Evolutionary conservation across 2,797 vertebrate species (phyloP).

Genomic region (Petrocephalus sullivani): DNA sequence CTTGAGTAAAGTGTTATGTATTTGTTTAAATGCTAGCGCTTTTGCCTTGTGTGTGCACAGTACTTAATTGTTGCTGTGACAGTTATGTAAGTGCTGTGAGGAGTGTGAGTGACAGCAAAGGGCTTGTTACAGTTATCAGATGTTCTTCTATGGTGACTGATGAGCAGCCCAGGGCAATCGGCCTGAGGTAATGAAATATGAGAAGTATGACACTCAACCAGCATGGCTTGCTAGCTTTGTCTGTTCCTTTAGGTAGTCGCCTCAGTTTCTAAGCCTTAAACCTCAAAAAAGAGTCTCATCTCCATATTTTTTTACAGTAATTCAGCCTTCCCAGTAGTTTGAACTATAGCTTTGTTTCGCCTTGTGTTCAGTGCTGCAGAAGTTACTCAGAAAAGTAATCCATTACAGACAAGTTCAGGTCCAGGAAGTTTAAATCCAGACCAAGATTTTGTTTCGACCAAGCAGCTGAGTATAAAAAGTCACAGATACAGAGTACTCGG

Average conservation of each 20-base stretch:
- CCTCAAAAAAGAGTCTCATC: not conserved
- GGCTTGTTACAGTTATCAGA: not conserved
- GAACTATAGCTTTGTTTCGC: not conserved
- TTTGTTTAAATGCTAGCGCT: not conserved
- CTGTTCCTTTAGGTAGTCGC: not conserved
- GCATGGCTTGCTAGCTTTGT: not conserved
- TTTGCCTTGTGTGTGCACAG: not conserved
- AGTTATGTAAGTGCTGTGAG: not conserved
- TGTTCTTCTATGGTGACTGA: not conserved
- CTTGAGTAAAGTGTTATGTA: no score
- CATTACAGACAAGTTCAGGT: no score
- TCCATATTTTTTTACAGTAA: not conserved
- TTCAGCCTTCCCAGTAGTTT: not conserved
- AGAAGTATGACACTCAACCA: not conserved
- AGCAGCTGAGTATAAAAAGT: no score
- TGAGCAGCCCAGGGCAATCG: not conserved
- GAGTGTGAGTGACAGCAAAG: not conserved
- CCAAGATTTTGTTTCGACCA: no score
- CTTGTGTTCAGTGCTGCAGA: not conserved
- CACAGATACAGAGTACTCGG: no score
- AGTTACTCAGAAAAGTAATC: no score
- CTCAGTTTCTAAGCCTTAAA: not conserved
- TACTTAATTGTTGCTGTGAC: not conserved
- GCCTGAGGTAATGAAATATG: not conserved
- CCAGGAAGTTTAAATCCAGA: no score